Evolutionary conservation across 2,113 vertebrate species (phyloP).

Genomic region (Cebus imitator): DNA sequence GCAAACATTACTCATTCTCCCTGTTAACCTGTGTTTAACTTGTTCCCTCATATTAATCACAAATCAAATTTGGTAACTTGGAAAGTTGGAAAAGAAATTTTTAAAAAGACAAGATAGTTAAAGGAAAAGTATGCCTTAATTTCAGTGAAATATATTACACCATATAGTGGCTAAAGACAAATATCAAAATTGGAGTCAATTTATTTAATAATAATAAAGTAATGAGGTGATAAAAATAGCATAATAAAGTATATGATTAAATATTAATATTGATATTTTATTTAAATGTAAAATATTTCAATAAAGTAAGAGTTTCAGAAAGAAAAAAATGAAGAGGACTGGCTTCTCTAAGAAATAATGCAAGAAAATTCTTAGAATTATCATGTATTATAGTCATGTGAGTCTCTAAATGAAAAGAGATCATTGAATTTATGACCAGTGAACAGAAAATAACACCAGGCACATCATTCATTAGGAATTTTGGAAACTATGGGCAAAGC

Average conservation of each 20-base stretch:
- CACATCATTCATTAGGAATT: not conserved
- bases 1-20: conserved; percentile 46
- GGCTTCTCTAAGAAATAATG: not conserved
- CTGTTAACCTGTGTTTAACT: not conserved
- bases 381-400: not conserved
- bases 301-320: not conserved
- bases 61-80: conserved; percentile 5
- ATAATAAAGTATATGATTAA: not conserved
- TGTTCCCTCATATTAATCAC: conserved; percentile 46
- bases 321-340: not conserved
- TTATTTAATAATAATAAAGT: not conserved
- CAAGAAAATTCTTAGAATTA: not conserved
- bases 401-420: not conserved
- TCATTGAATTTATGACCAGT: not conserved
- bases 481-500: not conserved
- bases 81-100: conserved; percentile 29
- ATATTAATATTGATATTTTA: not conserved
- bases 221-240: not conserved
- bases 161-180: not conserved
- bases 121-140: not conserved
- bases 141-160: not conserved
- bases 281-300: not conserved
- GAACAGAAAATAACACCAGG: not conserved
- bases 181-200: not conserved
- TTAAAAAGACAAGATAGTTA: not conserved